phyloP scores from a whole-genome alignment of 2,888 invertebrate species.

The Gastrophysa polygoni region DNA sequence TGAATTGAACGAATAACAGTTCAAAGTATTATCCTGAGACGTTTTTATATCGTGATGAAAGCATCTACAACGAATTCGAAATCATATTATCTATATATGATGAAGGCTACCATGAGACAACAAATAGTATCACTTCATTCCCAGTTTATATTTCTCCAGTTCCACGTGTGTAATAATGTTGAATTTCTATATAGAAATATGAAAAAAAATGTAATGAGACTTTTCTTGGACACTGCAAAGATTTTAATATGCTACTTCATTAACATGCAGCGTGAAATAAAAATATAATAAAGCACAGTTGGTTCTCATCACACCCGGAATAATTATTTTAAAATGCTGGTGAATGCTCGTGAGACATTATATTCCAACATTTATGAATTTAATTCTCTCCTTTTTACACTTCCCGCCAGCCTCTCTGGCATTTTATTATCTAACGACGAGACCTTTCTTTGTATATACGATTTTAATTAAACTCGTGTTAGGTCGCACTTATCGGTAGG shows the following conservation, averaged over 20 bases:
- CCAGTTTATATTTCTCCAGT: background rate
- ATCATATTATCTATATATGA: too few species aligned
- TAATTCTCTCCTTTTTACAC: conserved; percentile 42
- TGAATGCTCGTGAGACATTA: conserved; percentile 41
- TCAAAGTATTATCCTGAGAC: too few species aligned
- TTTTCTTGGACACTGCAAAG: conserved; percentile 19
- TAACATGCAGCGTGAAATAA: conserved; percentile 35
- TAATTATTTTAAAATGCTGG: conserved; percentile 47
- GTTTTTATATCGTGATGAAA: too few species aligned
- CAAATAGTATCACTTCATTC: too few species aligned
- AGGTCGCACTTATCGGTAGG: background rate
- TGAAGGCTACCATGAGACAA: too few species aligned
- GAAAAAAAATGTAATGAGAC: conserved; percentile 12
- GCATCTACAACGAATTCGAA: too few species aligned
- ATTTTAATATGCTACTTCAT: conserved; percentile 34
- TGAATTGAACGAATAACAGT: too few species aligned
- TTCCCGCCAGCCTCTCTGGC: conserved; percentile 35
- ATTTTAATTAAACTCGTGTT: conserved; percentile 33
- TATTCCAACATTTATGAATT: conserved; percentile 44
- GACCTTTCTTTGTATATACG: conserved; percentile 40
- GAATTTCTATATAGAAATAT: background rate
- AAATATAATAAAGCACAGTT: conserved; percentile 39
- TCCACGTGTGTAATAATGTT: background rate
- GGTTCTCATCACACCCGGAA: conserved; percentile 43
- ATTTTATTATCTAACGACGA: conserved; percentile 42